phyloP scores from a whole-genome alignment of 2,113 vertebrate species.

The Peromyscus maniculatus region DNA sequence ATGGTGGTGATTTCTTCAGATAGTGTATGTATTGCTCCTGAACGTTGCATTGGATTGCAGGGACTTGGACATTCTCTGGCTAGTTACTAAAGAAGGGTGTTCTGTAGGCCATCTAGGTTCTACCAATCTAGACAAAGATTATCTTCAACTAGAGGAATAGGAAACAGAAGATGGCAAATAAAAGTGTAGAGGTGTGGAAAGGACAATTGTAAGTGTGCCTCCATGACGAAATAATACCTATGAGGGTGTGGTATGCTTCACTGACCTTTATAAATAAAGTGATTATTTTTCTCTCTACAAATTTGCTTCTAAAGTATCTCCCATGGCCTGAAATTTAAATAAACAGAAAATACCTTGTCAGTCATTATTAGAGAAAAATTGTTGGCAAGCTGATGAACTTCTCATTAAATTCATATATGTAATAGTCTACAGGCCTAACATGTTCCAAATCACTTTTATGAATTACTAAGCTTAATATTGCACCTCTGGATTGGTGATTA shows the following conservation, averaged over 20 bases:
- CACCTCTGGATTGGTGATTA: not conserved
- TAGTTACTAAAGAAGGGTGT: not conserved
- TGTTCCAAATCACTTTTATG: not conserved
- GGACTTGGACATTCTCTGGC: not conserved
- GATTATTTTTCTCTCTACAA: not conserved
- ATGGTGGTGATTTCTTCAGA: not conserved
- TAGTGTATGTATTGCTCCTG: not conserved
- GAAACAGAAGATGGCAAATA: not conserved
- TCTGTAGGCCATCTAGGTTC: not conserved
- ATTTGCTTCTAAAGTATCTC: not conserved
- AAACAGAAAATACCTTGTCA: not conserved
- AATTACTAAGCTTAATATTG: not conserved
- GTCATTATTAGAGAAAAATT: conserved; percentile 25
- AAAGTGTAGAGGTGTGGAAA: not conserved
- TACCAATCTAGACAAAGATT: not conserved
- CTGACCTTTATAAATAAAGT: conserved; percentile 10
- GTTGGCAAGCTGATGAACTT: not conserved
- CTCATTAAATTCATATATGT: not conserved
- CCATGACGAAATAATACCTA: not conserved
- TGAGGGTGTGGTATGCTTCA: not conserved
- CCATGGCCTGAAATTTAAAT: conserved; percentile 39
- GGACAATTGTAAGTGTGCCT: too few species aligned
- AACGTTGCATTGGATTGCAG: not conserved
- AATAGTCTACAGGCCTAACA: not conserved
- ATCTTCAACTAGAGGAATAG: not conserved